Percentiles rank a stretch among this genome's conserved stretches.
phyloP scores from a whole-genome alignment of 2,888 invertebrate species.

The Chloromyia formosa region DNA sequence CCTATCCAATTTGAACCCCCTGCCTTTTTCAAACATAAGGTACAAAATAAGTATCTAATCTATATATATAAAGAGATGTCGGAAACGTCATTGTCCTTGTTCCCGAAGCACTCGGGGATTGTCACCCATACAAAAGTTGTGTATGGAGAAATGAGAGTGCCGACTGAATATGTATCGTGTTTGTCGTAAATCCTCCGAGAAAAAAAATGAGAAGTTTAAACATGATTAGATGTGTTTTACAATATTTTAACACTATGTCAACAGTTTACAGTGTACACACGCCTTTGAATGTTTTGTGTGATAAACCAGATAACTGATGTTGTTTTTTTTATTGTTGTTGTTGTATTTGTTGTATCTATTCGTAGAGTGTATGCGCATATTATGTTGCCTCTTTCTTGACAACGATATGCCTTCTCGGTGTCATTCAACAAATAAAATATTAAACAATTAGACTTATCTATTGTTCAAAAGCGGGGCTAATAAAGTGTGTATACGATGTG shows the following conservation, averaged over 20 bases:
- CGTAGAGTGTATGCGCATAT: no score
- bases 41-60: no score
- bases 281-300: constrained; percentile 47
- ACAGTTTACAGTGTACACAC: constrained; percentile 49
- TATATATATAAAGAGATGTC: no score
- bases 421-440: constrained; percentile 49
- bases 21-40: no score
- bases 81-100: constrained; percentile 46
- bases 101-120: neutral
- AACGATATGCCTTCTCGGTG: constrained; percentile 32
- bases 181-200: constrained; percentile 47
- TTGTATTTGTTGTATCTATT: no score
- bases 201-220: constrained; percentile 41
- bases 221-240: constrained; percentile 51
- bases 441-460: constrained; percentile 49
- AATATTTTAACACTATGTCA: constrained; percentile 49
- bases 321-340: neutral
- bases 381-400: constrained; percentile 30
- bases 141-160: constrained; percentile 22
- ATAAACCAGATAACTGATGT: constrained; percentile 43
- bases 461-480: constrained; percentile 46
- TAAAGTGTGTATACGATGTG: constrained; percentile 20
- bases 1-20: no score
- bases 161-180: constrained; percentile 22
- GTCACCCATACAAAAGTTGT: constrained; percentile 20